Evolutionary conservation across 1,140 invertebrate species (phyloP).

Genomic region (Hesperophylax magnus): DNA sequence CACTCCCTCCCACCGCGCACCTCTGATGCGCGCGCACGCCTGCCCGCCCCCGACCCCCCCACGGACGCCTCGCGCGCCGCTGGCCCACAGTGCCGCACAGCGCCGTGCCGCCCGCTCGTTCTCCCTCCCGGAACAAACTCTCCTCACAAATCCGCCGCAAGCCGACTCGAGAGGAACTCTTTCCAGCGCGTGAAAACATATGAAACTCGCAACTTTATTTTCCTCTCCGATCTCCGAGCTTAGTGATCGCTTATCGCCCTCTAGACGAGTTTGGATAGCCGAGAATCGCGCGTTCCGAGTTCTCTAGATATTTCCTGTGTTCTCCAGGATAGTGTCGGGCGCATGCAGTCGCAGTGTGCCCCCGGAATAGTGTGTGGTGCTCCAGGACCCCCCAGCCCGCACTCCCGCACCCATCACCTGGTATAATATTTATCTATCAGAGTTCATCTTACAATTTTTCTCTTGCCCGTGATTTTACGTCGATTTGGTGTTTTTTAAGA

Average conservation of each 20-base stretch:
- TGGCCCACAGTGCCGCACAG: slow-evolving; percentile 27
- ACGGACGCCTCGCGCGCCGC: not conserved
- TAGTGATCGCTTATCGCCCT: slow-evolving; percentile 8
- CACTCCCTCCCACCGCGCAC: not conserved
- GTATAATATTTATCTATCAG: slow-evolving; percentile 14
- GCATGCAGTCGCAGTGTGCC: not conserved
- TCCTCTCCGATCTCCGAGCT: not conserved
- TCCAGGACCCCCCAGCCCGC: slow-evolving; percentile 10
- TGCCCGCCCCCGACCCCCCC: not conserved
- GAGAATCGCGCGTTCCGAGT: not conserved
- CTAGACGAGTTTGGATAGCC: not conserved
- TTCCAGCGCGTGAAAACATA: not conserved
- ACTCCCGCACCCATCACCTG: slow-evolving; percentile 9
- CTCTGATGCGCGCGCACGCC: slow-evolving; percentile 30
- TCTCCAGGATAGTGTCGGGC: slow-evolving; percentile 6
- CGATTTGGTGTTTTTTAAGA: not conserved
- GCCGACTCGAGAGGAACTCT: slow-evolving; percentile 6
- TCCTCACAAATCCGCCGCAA: slow-evolving; percentile 25
- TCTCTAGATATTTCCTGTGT: not conserved
- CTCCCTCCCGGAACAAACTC: slow-evolving; percentile 12
- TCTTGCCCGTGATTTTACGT: not conserved
- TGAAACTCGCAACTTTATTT: not conserved
- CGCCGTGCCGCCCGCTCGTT: slow-evolving; percentile 20
- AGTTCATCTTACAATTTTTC: not conserved
- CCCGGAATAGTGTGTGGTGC: not conserved